Conservation (phyloP, 2,113 vertebrate species). For the Lophotis ruficrista region DNA sequence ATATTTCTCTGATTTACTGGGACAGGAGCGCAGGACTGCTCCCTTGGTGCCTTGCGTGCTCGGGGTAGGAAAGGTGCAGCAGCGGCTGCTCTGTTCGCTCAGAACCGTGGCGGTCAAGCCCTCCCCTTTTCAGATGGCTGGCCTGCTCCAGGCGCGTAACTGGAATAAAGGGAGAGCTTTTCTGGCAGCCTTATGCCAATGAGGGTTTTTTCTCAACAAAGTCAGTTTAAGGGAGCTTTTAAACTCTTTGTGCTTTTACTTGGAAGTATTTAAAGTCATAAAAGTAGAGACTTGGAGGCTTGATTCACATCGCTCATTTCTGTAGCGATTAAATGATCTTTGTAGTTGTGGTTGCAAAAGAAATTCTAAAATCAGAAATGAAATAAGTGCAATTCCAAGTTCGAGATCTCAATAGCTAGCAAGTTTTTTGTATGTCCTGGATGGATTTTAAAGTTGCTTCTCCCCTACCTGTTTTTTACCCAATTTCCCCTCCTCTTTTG, state of each 20-base stretch:
- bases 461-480: not conserved
- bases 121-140: not conserved
- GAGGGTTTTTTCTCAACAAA: not conserved
- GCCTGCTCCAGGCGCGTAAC: not conserved
- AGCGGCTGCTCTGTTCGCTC: not conserved
- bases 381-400: not conserved
- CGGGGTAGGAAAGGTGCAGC: not conserved
- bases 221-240: not conserved
- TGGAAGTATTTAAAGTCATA: not conserved
- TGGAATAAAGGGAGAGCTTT: not conserved
- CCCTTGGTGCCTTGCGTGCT: not conserved
- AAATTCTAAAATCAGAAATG: not conserved
- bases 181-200: not conserved
- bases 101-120: not conserved
- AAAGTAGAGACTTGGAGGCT: not conserved
- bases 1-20: not conserved
- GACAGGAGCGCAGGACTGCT: not conserved
- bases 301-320: not conserved
- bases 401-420: not conserved
- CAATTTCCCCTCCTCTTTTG: not conserved
- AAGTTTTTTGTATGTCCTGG: not conserved
- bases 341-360: not conserved
- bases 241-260: not conserved
- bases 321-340: fast-evolving
- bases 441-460: not conserved